Conservation (phyloP, 2,888 invertebrate species). For the Dryadula phaetusa region DNA sequence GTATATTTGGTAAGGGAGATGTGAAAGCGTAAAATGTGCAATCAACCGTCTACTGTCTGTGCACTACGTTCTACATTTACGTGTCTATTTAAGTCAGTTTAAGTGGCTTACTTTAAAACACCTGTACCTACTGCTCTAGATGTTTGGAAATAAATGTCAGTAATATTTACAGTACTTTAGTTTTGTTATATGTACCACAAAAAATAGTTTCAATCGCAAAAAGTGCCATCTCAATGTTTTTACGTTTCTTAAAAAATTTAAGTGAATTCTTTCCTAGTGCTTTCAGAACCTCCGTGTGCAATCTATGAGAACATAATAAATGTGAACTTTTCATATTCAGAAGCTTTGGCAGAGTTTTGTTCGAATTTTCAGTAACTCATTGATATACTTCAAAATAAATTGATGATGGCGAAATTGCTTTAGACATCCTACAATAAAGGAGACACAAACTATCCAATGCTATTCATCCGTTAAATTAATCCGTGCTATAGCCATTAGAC, state of each 20-base stretch:
- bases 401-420: not conserved
- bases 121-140: not conserved
- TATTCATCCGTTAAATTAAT: not conserved
- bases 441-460: not conserved
- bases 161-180: no score
- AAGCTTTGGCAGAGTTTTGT: not conserved
- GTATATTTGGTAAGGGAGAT: not conserved
- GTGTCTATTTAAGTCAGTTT: not conserved
- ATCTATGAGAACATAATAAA: no score
- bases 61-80: not conserved
- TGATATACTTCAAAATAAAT: not conserved
- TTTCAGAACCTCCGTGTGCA: no score
- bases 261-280: no score
- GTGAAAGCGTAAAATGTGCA: not conserved
- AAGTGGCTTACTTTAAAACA: conserved; percentile 6
- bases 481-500: not conserved
- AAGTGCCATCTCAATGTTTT: no score
- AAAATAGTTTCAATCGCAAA: no score
- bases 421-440: not conserved
- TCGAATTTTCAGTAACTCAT: no score
- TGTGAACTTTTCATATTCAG: no score
- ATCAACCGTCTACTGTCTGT: not conserved
- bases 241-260: no score
- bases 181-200: not conserved
- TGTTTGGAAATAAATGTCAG: not conserved